A percentile compares a stretch with the other conserved stretches of the same genome.
phyloP scores from a whole-genome alignment of 2,888 invertebrate genomes.

The Ischnus inquisitorius region DNA sequence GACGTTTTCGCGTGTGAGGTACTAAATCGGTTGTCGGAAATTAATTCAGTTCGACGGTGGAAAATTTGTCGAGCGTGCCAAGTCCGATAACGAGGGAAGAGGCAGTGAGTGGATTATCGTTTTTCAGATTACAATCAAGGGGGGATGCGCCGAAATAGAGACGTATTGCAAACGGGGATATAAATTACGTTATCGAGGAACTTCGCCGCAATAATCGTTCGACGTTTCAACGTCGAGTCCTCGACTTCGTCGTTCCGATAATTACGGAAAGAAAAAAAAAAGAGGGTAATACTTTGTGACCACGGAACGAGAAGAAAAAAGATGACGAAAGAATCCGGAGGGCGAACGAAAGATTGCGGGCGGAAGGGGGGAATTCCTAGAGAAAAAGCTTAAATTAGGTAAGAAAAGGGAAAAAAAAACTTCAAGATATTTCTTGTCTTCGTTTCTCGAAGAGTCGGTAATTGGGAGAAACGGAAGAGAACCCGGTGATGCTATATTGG shows the following conservation, averaged over 20 bases:
- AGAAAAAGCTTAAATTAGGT: constrained; percentile 25
- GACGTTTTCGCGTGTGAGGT: background rate
- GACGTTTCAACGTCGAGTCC: constrained; percentile 9
- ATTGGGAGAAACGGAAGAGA: constrained; percentile 53
- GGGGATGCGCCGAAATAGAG: background rate
- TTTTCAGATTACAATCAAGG: constrained; percentile 43
- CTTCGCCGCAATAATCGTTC: constrained; percentile 13
- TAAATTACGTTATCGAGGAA: constrained; percentile 55
- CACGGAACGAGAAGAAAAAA: constrained; percentile 42
- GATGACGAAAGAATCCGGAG: constrained; percentile 31
- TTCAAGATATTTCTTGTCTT: constrained; percentile 46
- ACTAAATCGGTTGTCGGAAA: constrained; percentile 4
- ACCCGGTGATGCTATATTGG: constrained; percentile 41
- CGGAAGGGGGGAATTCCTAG: constrained; percentile 10
- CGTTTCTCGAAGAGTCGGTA: constrained; percentile 55
- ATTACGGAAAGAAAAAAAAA: background rate
- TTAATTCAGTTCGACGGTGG: constrained; percentile 42
- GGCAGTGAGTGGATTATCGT: constrained; percentile 51
- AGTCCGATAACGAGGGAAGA: constrained; percentile 55
- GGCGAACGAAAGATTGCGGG: background rate
- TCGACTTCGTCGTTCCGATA: constrained; percentile 12
- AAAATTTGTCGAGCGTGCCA: constrained; percentile 61
- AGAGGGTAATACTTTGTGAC: constrained; percentile 11
- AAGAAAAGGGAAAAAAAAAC: constrained; percentile 43
- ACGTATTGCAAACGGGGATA: constrained; percentile 9